Conservation (phyloP, 1,140 invertebrate species). For the Aphis craccivora region DNA sequence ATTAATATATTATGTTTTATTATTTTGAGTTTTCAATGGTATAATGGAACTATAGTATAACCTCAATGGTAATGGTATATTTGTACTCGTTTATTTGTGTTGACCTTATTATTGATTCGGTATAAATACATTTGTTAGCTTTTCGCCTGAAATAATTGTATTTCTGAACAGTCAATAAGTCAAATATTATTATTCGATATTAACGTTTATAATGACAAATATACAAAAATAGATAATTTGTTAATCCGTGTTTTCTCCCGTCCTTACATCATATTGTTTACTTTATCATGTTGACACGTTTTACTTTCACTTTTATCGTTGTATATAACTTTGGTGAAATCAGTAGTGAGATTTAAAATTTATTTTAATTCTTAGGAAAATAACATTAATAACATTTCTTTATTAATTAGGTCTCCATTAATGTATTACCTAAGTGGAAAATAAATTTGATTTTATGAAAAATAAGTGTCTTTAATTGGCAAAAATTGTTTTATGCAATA, state of each 20-base stretch:
- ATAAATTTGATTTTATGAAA: not conserved
- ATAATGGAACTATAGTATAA: not conserved
- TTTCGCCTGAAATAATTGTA: not conserved
- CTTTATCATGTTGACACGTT: conserved; percentile 1
- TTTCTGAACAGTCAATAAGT: not conserved
- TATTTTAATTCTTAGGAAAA: not conserved
- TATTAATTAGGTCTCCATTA: not conserved
- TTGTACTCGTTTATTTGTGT: not conserved
- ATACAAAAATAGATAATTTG: not conserved
- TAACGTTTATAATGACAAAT: not conserved
- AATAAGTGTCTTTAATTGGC: not conserved
- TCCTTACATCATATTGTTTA: conserved; percentile 4
- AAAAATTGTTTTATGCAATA: not conserved
- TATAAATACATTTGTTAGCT: not conserved
- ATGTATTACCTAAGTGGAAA: not conserved
- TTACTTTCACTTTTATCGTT: conserved; percentile 50
- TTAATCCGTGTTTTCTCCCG: not conserved
- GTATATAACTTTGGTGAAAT: conserved; percentile 11
- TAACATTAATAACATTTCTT: not conserved
- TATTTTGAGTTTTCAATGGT: conserved; percentile 3
- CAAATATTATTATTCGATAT: not conserved
- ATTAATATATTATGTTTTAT: not conserved
- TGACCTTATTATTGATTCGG: conserved; percentile 49
- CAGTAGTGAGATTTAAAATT: not conserved
- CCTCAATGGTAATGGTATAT: not conserved